phyloP scores from a whole-genome alignment of 2,113 vertebrate genomes.

The Poeciliopsis prolifica region DNA sequence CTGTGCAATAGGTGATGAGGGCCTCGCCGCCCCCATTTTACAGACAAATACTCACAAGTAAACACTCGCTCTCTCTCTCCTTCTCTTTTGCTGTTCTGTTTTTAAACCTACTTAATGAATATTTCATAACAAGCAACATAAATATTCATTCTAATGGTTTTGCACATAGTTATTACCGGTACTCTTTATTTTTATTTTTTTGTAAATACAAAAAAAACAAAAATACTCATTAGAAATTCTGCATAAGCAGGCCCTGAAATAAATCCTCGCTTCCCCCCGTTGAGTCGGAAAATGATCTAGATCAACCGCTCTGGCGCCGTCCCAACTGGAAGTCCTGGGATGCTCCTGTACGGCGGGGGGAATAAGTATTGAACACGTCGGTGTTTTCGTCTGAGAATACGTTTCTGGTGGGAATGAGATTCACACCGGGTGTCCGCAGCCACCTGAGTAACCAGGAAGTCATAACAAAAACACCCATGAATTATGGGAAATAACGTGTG shows the following conservation, averaged over 20 bases:
- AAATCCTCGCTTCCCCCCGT: constrained; percentile 53
- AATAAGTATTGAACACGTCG: not conserved
- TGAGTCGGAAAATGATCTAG: constrained; percentile 52
- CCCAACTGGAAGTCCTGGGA: constrained; percentile 32
- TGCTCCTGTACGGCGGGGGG: not conserved
- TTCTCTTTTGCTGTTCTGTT: constrained; percentile 73
- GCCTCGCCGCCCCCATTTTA: constrained; percentile 72
- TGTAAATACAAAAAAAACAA: not conserved
- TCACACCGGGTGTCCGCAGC: not conserved
- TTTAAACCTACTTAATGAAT: constrained; percentile 91
- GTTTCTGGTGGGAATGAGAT: not conserved
- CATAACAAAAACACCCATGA: not conserved
- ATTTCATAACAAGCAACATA: constrained; percentile 96
- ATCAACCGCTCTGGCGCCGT: constrained; percentile 55
- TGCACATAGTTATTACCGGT: constrained; percentile 94
- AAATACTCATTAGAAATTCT: constrained; percentile 94
- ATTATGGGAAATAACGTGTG: not conserved
- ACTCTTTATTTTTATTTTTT: constrained; percentile 83
- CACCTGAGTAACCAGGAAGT: not conserved
- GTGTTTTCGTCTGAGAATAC: not conserved
- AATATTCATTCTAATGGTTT: constrained; percentile 99
- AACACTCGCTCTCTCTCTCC: constrained; percentile 51
- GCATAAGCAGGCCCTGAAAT: constrained; percentile 80
- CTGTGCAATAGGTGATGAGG: constrained; percentile 71
- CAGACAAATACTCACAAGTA: constrained; percentile 64